Evolutionary conservation across 1,140 invertebrate genomes (phyloP).

Genomic region (Hesperophylax magnus): DNA sequence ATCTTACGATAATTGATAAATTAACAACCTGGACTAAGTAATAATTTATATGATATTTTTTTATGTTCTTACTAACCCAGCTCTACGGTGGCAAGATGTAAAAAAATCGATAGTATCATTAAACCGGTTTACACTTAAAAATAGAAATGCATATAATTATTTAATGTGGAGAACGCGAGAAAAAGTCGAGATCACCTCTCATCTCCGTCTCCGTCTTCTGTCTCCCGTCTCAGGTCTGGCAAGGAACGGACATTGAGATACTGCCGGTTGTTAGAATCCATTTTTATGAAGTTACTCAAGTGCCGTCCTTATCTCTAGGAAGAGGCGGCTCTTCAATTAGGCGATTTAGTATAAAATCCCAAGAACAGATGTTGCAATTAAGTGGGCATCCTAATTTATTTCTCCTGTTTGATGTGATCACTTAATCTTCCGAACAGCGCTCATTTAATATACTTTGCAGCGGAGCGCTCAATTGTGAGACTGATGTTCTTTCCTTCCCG

Average conservation of each 20-base stretch:
- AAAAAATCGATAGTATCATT: slow-evolving; percentile 45
- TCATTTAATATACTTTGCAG: slow-evolving; percentile 13
- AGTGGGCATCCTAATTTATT: slow-evolving; percentile 34
- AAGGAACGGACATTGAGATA: slow-evolving; percentile 22
- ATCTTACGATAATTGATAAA: slow-evolving; percentile 56
- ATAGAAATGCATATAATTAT: slow-evolving; percentile 41
- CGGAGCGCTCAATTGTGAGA: background rate
- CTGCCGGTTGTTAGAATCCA: background rate
- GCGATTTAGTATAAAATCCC: slow-evolving; percentile 14
- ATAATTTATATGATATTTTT: slow-evolving; percentile 48
- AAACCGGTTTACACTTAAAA: slow-evolving; percentile 51
- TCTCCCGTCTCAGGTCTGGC: background rate
- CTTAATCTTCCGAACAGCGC: slow-evolving; percentile 30
- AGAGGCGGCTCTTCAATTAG: slow-evolving; percentile 38
- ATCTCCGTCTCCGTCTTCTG: no score
- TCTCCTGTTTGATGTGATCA: slow-evolving; percentile 33
- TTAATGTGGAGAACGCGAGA: background rate
- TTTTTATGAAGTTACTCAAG: background rate
- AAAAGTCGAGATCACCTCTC: background rate
- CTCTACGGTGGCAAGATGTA: slow-evolving; percentile 44
- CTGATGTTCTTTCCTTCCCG: background rate
- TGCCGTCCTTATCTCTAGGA: slow-evolving; percentile 14
- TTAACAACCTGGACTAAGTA: slow-evolving; percentile 53
- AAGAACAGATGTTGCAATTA: slow-evolving; percentile 48
- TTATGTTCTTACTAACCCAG: slow-evolving; percentile 41